A percentile compares a stretch with the other conserved stretches of the same genome.
Conservation (phyloP, 2,797 vertebrate genomes). For the Zenarchopterus dispar region DNA sequence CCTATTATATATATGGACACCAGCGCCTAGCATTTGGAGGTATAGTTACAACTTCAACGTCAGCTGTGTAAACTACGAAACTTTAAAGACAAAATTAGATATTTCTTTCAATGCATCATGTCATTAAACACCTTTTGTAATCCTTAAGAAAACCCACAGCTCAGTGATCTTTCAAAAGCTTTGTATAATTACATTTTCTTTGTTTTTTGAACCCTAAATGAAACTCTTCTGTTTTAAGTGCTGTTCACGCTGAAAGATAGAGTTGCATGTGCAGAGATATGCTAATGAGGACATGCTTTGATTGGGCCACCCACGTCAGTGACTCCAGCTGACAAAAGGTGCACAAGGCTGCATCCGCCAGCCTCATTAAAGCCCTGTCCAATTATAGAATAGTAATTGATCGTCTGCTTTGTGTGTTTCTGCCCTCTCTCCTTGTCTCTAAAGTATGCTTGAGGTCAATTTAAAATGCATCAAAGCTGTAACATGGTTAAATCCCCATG, state of each 20-base stretch:
- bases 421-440: slow-evolving; percentile 65
- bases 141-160: slow-evolving; percentile 8
- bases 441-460: slow-evolving; percentile 77
- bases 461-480: slow-evolving; percentile 77
- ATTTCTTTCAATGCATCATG: too few relatives aligned
- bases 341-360: slow-evolving; percentile 76
- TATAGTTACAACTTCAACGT: too few relatives aligned
- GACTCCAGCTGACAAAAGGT: slow-evolving; percentile 78
- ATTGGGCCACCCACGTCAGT: slow-evolving; percentile 72
- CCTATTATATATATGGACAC: too few relatives aligned
- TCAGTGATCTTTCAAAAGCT: not conserved
- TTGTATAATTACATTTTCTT: not conserved
- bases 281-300: slow-evolving; percentile 72
- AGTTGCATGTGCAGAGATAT: slow-evolving; percentile 66
- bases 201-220: slow-evolving; percentile 30
- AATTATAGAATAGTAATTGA: slow-evolving; percentile 85
- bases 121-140: not conserved
- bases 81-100: too few relatives aligned
- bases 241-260: slow-evolving; percentile 47
- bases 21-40: too few relatives aligned
- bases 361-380: slow-evolving; percentile 82
- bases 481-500: slow-evolving; percentile 71
- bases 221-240: slow-evolving; percentile 55
- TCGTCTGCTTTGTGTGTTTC: slow-evolving; percentile 74
- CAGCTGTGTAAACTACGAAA: too few relatives aligned